Evolutionary conservation across 2,113 vertebrate genomes (phyloP), one percentile per base, ranked within the genome.

Genomic region (Nibea coibor): DNA sequence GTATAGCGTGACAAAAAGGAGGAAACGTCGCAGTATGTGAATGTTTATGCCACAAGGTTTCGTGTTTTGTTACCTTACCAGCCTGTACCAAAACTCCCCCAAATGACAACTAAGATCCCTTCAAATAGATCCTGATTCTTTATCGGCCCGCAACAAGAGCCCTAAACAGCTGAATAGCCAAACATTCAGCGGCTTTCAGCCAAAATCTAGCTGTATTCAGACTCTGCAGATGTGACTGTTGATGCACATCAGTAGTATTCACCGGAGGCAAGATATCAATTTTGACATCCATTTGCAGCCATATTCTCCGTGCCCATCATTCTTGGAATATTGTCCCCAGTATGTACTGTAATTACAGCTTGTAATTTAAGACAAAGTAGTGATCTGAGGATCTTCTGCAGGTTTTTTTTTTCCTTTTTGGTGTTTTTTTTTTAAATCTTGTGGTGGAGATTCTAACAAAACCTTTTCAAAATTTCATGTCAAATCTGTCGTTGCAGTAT

Each of bases 121-220:
- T 80, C 39, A 91, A 85, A 73, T 39, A 20, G 6, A 9, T 73
- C 43, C 59, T 72, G 53, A 80, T 81, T 84, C 66, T 73, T 73
- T 54, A 84, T 82, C 83, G 80, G 80, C 22, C 48, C 16, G 65
- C 75, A 89, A 93, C 91, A 92, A 92, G 83, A 85, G 70, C 68
- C 65, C 64, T 83, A 84, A 91, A 92, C 80, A 80, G 88, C 80
- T 61, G 77, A 88, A 71, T 80, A 83, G 84, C 67, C 75, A 87
- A 86, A 92, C 84, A 87, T 74, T 87, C 80, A 80, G 54, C 64
- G 50, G 68, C 72, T 89, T 93, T 93, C 90, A 90, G 61, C 63
- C 78, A 43, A 84, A 94, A 93, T 92, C 85, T 85, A 64, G 72
- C 81, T 81, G 86, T 74, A 94, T 94, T 94, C 92, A 95, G 67